Percentiles rank a stretch among this genome's conserved stretches.
phyloP scores from a whole-genome alignment of 2,888 invertebrate genomes.

The Leucoptera coffeella region DNA sequence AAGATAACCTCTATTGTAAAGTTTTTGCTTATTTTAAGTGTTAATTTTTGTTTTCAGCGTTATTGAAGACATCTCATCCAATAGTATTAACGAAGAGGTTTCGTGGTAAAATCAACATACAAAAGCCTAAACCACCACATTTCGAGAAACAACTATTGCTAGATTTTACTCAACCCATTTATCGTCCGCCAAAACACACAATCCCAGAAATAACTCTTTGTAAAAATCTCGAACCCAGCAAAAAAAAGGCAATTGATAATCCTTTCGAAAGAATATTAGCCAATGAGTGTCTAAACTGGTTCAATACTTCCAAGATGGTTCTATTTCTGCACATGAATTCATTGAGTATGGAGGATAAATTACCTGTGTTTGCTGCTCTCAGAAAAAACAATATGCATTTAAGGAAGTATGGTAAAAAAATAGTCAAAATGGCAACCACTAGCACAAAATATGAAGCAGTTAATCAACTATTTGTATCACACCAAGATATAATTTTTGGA shows the following conservation, averaged over 20 bases:
- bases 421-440: slow-evolving; percentile 59
- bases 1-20: slow-evolving; percentile 7
- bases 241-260: slow-evolving; percentile 43
- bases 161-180: slow-evolving; percentile 60
- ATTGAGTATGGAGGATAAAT: slow-evolving; percentile 58
- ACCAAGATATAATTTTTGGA: slow-evolving; percentile 64
- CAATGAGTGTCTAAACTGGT: slow-evolving; percentile 63
- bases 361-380: slow-evolving; percentile 56
- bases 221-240: slow-evolving; percentile 14
- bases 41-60: slow-evolving; percentile 18
- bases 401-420: slow-evolving; percentile 59
- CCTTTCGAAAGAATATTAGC: slow-evolving; percentile 69
- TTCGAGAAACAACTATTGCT: slow-evolving; percentile 61
- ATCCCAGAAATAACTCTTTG: slow-evolving; percentile 49
- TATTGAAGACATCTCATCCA: slow-evolving; percentile 29
- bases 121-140: slow-evolving; percentile 65
- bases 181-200: slow-evolving; percentile 30
- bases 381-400: slow-evolving; percentile 64
- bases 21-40: background rate
- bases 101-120: slow-evolving; percentile 72
- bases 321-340: slow-evolving; percentile 69
- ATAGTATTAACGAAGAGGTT: slow-evolving; percentile 58
- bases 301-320: slow-evolving; percentile 65
- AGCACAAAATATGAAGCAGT: slow-evolving; percentile 64
- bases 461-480: slow-evolving; percentile 57